Base-by-base conservation (phyloP, 2,888 invertebrate species). In the Fragum fragum region DNA sequence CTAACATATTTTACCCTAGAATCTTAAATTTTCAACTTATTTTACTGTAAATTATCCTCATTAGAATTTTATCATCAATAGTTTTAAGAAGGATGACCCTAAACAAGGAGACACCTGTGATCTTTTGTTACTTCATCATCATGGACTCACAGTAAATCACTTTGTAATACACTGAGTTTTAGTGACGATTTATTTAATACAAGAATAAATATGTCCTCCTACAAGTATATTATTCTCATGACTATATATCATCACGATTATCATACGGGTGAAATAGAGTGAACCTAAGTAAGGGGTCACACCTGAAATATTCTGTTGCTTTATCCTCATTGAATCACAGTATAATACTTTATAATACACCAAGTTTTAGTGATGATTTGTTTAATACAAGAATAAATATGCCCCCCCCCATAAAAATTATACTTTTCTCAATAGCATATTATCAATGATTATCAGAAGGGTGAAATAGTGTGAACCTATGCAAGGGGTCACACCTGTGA, bases 251-350 rank as follows among this genome's bases (percentile, higher is more conserved):
- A 69, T 26, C 21, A 42, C 42, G n/a, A 39, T 39, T 73, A 61
- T 71, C 6, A 29, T 52, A 69, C 72, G 76, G 53, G 71, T 70
- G 80, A 80, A 61, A 70, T 71, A 57, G 26, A 23, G 57, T 57
- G n/a, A 57, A 57, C 11, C 7, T 26, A 57, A n/a, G 3, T n/a
- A 57, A 57, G 26, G 57, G 6, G 11, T 57, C 28, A 57, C 57
- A 57, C 57, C 28, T 57, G 57, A 23, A 23, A 68, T 68, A 42
- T 68, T 9, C 68, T 32, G 42, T 68, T 68, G 3, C 29, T 68
- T 9, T 68, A n/a, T 29, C 73, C 61, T 61, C 61, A 79, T 42
- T 73, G 69, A 73, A 55, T 73, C 73, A 73, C 32, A 42, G 59
- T 59, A 59, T 39, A 73, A 32, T 16, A 42, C 11, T 36, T 7